A percentile compares a stretch with the other conserved stretches of the same genome.
Conservation (phyloP, 2,888 invertebrate genomes). For the Dusona sp. region DNA sequence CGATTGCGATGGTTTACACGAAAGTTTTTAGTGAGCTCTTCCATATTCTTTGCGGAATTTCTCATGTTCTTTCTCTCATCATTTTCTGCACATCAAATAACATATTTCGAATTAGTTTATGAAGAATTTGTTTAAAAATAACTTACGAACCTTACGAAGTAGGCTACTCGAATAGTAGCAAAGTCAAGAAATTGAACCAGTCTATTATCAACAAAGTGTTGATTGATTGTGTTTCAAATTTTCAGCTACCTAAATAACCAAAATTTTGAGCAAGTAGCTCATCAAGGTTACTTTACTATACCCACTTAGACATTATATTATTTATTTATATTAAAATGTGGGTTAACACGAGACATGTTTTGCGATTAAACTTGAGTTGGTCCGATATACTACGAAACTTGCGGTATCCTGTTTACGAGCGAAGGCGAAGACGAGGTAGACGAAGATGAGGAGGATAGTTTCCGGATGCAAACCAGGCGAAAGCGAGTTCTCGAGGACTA, state of each 20-base stretch:
- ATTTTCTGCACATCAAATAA: background rate
- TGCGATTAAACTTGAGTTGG: slow-evolving; percentile 40
- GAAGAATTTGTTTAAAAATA: background rate
- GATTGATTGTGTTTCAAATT: background rate
- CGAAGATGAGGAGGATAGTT: slow-evolving; percentile 69
- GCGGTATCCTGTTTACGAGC: slow-evolving; percentile 51
- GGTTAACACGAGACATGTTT: slow-evolving; percentile 14
- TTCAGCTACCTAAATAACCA: background rate
- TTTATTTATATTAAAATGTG: slow-evolving; percentile 3
- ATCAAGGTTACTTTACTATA: background rate
- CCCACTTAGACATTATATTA: background rate
- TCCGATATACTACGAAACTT: slow-evolving; percentile 6
- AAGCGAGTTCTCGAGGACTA: slow-evolving; percentile 72
- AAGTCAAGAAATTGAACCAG: background rate
- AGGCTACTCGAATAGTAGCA: background rate
- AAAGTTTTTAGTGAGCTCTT: background rate
- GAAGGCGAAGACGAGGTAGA: slow-evolving; percentile 18
- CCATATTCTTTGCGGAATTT: background rate
- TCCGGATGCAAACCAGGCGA: slow-evolving; percentile 77
- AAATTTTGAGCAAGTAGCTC: background rate
- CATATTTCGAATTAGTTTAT: background rate
- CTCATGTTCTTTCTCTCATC: background rate
- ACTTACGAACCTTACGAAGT: background rate
- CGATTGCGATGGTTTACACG: slow-evolving; percentile 9
- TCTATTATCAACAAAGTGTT: background rate